These are phyloP conservation scores for Nycticebus coucang DNA, from an alignment of 2,113 vertebrate species.

Conservation along the genomic window DNA sequence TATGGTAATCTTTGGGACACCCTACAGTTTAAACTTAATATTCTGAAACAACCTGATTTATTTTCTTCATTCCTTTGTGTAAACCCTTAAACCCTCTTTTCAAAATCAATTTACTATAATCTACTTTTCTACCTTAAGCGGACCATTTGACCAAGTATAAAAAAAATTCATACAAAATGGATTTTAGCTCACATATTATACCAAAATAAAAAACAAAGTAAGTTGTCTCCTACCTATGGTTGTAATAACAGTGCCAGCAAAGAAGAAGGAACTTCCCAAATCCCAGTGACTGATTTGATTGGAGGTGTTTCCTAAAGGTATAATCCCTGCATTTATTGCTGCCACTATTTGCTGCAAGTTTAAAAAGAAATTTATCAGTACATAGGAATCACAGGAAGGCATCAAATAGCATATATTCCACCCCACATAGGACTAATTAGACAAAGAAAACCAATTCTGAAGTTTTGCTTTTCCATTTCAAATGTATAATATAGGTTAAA, in stretches of 20 bases:
- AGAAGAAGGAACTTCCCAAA: conserved; percentile 99
- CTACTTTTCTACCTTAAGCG: conserved; percentile 1
- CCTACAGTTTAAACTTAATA: neutral
- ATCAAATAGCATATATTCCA: conserved; percentile 58
- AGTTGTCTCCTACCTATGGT: conserved; percentile 95
- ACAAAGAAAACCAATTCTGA: neutral
- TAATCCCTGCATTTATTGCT: conserved; percentile 96
- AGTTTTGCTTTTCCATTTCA: conserved; percentile 8
- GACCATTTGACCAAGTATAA: conserved; percentile 30
- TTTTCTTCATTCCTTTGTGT: neutral
- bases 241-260: conserved; percentile 99
- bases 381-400: conserved; percentile 76
- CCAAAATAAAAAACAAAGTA: conserved; percentile 80
- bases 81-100: conserved; percentile 23
- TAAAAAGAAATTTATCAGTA: conserved; percentile 87
- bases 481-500: neutral
- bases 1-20: too few relatives aligned
- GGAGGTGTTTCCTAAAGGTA: conserved; percentile 93
- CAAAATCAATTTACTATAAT: conserved; percentile 2
- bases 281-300: conserved; percentile 99
- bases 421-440: neutral
- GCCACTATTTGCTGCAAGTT: conserved; percentile 96
- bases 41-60: neutral
- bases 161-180: conserved; percentile 75
- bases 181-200: conserved; percentile 70